phyloP scores from a whole-genome alignment of 2,797 vertebrate species.

The Fistularia tabacaria region DNA sequence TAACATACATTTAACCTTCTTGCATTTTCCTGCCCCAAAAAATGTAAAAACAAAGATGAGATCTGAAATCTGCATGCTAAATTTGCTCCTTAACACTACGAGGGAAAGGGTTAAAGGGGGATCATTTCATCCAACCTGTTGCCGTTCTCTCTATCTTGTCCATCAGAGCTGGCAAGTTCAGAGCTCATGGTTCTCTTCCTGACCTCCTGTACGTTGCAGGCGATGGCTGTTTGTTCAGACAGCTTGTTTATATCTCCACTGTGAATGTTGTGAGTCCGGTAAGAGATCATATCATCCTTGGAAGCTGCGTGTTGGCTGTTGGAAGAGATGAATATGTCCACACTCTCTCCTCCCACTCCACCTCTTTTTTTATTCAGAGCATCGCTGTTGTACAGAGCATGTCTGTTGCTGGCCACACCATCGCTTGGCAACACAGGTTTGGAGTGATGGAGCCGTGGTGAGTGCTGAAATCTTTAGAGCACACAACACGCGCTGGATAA shows the following conservation, averaged over 20 bases:
- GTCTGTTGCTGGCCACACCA: constrained; percentile 56
- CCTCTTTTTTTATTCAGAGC: constrained; percentile 43
- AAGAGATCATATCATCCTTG: constrained; percentile 23
- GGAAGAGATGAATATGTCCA: constrained; percentile 37
- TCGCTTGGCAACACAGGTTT: constrained; percentile 73
- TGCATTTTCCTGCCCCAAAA: neutral
- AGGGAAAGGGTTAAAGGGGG: too few relatives aligned
- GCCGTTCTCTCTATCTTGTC: constrained; percentile 40
- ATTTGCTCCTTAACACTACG: neutral
- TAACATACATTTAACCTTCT: neutral
- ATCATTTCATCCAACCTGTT: constrained; percentile 60
- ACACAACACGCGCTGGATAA: too few relatives aligned
- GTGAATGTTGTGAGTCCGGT: constrained; percentile 45
- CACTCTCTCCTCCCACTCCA: constrained; percentile 52
- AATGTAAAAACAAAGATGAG: too few relatives aligned
- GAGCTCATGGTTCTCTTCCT: constrained; percentile 28
- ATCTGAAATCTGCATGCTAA: too few relatives aligned
- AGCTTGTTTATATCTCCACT: constrained; percentile 61
- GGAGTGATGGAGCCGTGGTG: constrained; percentile 41
- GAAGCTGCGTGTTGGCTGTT: constrained; percentile 30
- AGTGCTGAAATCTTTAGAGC: constrained; percentile 38
- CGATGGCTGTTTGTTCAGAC: constrained; percentile 54
- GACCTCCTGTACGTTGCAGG: constrained; percentile 62
- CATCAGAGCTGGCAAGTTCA: constrained; percentile 4
- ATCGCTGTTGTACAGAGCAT: constrained; percentile 42